Percentiles rank a stretch among this genome's conserved stretches.
Evolutionary conservation across 2,888 invertebrate species (phyloP).

Genomic region (Drosophila paramelanica): DNA sequence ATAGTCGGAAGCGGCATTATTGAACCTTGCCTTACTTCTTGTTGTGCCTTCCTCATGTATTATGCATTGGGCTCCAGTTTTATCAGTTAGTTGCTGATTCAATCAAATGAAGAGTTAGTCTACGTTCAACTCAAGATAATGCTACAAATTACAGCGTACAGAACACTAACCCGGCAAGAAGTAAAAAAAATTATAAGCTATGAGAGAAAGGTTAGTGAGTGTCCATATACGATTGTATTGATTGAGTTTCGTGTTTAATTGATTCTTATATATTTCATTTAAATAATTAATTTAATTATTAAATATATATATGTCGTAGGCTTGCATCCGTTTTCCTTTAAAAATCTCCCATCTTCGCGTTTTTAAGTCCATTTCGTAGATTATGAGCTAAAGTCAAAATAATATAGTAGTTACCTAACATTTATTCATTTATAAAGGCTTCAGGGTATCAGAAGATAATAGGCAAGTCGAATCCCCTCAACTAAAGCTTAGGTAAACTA

Average conservation of each 20-base stretch:
- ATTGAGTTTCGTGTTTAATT: conserved; percentile 5
- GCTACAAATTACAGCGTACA: conserved; percentile 24
- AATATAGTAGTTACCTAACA: too few relatives aligned
- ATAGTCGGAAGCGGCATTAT: conserved; percentile 42
- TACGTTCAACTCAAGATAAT: conserved; percentile 56
- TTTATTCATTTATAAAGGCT: too few relatives aligned
- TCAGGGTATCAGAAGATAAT: too few relatives aligned
- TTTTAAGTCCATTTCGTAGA: too few relatives aligned
- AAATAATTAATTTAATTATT: too few relatives aligned
- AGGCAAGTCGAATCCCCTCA: too few relatives aligned
- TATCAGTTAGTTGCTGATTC: conserved; percentile 47
- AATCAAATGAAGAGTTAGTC: conserved; percentile 15
- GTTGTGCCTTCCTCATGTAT: conserved; percentile 14
- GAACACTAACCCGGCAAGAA: conserved; percentile 34
- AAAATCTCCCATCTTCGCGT: too few relatives aligned
- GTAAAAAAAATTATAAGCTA: conserved; percentile 53
- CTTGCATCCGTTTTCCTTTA: too few relatives aligned
- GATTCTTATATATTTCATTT: neutral
- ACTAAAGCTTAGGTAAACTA: too few relatives aligned
- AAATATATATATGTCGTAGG: too few relatives aligned
- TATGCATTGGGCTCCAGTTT: conserved; percentile 44
- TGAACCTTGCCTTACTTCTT: conserved; percentile 61
- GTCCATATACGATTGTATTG: conserved; percentile 11
- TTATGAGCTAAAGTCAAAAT: too few relatives aligned
- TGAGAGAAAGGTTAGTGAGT: conserved; percentile 51